phyloP scores from a whole-genome alignment of 2,888 invertebrate genomes.

The Eristalis intricaria region DNA sequence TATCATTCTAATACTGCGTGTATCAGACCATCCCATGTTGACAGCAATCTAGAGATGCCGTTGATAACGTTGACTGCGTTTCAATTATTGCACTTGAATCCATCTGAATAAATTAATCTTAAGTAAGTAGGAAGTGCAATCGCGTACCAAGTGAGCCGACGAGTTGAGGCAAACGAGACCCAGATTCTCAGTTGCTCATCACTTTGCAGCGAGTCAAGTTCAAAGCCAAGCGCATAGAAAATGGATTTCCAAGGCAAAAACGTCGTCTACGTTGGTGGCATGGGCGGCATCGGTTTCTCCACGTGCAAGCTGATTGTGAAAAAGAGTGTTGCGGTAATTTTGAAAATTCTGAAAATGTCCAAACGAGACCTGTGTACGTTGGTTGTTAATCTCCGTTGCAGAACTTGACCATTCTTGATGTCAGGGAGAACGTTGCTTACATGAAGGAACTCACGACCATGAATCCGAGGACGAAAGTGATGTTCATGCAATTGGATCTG shows the following conservation, averaged over 20 bases:
- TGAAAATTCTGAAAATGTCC: no score
- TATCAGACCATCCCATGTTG: slow-evolving; percentile 26
- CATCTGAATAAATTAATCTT: slow-evolving; percentile 37
- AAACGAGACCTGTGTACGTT: background rate
- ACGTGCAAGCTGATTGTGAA: slow-evolving; percentile 67
- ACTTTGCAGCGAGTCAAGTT: slow-evolving; percentile 57
- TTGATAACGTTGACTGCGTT: slow-evolving; percentile 51
- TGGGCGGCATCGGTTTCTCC: slow-evolving; percentile 72
- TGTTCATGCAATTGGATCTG: slow-evolving; percentile 58
- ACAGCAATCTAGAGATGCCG: slow-evolving; percentile 14
- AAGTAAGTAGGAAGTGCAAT: background rate
- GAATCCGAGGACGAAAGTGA: slow-evolving; percentile 36
- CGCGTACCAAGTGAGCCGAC: slow-evolving; percentile 39
- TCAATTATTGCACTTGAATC: slow-evolving; percentile 16
- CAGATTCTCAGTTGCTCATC: slow-evolving; percentile 50
- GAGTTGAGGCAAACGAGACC: background rate
- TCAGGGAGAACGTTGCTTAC: slow-evolving; percentile 41
- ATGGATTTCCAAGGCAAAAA: slow-evolving; percentile 71
- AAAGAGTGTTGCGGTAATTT: slow-evolving; percentile 63
- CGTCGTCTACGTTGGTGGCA: slow-evolving; percentile 71
- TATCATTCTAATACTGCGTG: background rate
- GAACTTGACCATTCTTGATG: slow-evolving; percentile 69
- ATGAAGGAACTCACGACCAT: slow-evolving; percentile 41
- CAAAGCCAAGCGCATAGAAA: slow-evolving; percentile 24
- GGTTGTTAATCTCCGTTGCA: slow-evolving; percentile 8